Conservation (phyloP, 2,888 invertebrate species). For the Netelia fuscicornis region DNA sequence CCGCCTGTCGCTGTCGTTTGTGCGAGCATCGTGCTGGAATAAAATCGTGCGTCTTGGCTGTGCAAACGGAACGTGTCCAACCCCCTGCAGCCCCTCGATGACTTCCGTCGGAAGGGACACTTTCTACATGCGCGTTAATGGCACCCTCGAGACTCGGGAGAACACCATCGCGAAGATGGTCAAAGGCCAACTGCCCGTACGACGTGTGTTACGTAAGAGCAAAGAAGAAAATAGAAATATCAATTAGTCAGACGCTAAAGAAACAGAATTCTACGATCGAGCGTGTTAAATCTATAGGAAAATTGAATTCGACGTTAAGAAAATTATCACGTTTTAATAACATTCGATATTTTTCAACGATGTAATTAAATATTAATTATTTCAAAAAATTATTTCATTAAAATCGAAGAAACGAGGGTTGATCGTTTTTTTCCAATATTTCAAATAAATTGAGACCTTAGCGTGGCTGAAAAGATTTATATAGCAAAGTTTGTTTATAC, state of each 20-base stretch:
- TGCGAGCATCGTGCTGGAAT: slow-evolving; percentile 42
- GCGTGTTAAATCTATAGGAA: no score
- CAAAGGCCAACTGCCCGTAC: slow-evolving; percentile 60
- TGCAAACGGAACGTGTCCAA: slow-evolving; percentile 58
- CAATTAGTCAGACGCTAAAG: slow-evolving; percentile 36
- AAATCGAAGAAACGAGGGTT: background rate
- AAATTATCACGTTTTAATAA: background rate
- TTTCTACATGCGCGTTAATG: slow-evolving; percentile 71
- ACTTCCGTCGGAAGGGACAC: slow-evolving; percentile 79
- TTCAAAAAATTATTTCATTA: background rate
- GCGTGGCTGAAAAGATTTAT: slow-evolving; percentile 64
- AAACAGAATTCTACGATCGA: slow-evolving; percentile 5
- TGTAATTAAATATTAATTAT: background rate
- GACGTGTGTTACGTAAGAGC: slow-evolving; percentile 1
- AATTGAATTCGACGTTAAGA: background rate
- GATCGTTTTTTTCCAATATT: background rate
- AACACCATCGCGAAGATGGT: slow-evolving; percentile 48
- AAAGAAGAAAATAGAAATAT: slow-evolving; percentile 11
- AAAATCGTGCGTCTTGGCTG: slow-evolving; percentile 20
- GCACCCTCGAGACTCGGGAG: slow-evolving; percentile 63
- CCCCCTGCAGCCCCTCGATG: slow-evolving; percentile 48
- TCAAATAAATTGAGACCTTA: slow-evolving; percentile 23
- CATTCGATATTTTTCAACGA: background rate
- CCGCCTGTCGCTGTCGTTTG: slow-evolving; percentile 57
- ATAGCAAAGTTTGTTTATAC: slow-evolving; percentile 64